These are phyloP conservation scores for Creontiades dilutus DNA, from an alignment of 2,888 invertebrate species.

Conservation along the genomic window DNA sequence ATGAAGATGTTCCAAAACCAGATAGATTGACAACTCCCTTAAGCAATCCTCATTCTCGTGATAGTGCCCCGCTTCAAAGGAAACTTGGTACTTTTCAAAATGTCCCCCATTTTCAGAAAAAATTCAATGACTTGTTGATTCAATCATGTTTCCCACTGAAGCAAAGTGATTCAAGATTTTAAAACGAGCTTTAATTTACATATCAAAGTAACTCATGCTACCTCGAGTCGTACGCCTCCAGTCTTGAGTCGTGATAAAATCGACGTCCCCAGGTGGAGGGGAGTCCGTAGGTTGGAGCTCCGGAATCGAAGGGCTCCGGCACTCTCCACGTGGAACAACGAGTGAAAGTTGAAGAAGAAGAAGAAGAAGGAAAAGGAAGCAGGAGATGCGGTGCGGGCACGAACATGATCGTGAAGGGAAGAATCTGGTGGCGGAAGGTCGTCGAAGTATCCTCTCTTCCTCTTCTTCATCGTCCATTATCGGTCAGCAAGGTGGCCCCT, in stretches of 20 bases:
- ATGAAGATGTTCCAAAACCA: too few species aligned
- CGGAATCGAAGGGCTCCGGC: constrained; percentile 34
- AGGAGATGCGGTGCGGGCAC: constrained; percentile 44
- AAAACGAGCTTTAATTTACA: too few species aligned
- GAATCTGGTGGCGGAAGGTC: background rate
- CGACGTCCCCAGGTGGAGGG: background rate
- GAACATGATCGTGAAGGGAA: constrained; percentile 45
- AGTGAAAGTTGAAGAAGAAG: constrained; percentile 48
- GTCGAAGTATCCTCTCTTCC: constrained; percentile 63
- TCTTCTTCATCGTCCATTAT: constrained; percentile 68
- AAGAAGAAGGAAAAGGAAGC: constrained; percentile 61
- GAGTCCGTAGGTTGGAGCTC: constrained; percentile 33
- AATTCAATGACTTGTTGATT: too few species aligned
- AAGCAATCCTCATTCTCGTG: too few species aligned
- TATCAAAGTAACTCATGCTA: background rate
- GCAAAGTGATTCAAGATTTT: too few species aligned
- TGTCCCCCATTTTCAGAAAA: too few species aligned
- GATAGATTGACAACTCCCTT: too few species aligned
- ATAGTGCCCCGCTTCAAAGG: too few species aligned
- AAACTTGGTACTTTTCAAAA: too few species aligned
- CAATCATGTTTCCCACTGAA: too few species aligned
- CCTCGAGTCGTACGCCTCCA: constrained; percentile 55
- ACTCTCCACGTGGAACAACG: constrained; percentile 17
- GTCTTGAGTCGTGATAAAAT: constrained; percentile 26
- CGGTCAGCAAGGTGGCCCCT: constrained; percentile 65